Base-by-base conservation (phyloP, 1,140 invertebrate genomes). In the Solen grandis region DNA sequence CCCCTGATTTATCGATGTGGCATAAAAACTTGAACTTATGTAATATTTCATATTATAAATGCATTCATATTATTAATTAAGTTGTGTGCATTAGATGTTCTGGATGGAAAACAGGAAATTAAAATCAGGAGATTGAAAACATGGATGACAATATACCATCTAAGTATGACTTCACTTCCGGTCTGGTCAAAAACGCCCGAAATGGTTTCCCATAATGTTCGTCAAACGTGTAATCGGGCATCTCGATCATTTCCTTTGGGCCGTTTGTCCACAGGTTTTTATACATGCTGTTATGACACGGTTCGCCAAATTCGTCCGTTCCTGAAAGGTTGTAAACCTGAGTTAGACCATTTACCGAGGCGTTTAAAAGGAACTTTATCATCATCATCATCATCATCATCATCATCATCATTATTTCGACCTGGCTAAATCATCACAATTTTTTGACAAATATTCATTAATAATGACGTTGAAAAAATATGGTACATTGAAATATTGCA, bases 221-320 rank as follows among this genome's bases (percentile, higher is more conserved):
- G 19, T 79, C 68, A 31, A 79, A 79, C 27, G 76, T 79, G 33
- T 79, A 79, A n/a, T 79, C 76, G 16, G 76, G 66, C 16, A 46
- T 62, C 38, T 79, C 76, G 2, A 79, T 1, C 14, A 31, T 33
- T 69, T 79, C 76, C 52, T 79, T 79, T 0, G 76, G 76, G 2
- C 38, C 76, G 41, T 79, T 79, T 19, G n/a, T n/a, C n/a, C n/a
- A n/a, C n/a, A n/a, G n/a, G n/a, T n/a, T n/a, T n/a, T n/a, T n/a
- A n/a, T n/a, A 79, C 76, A 72, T 52, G 16, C 65, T 62, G 19
- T 68, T 60, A 16, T 79, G 76, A 63, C 66, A 62, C 14, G 54
- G 76, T 29, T 79, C 76, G 3, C 65, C 65, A 25, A 70, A 33
- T 41, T 79, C 41, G 29, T 79, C 76, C n/a, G 72, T 29, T 33